Evolutionary conservation across 2,113 vertebrate species (phyloP), one percentile per base, ranked within the genome.

Genomic region (Sorex araneus): DNA sequence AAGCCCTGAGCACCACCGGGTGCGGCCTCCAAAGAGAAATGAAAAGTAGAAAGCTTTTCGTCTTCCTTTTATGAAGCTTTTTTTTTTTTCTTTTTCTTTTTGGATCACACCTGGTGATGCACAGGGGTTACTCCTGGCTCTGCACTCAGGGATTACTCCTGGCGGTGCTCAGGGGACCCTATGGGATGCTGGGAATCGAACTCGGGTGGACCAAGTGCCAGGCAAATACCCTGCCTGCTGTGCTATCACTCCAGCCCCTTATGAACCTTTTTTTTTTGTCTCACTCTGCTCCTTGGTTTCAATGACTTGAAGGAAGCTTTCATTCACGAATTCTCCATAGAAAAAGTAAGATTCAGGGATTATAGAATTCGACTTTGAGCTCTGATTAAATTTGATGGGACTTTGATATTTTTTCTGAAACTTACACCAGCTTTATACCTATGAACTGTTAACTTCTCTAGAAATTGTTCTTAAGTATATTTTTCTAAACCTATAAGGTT

Each of bases 371-470:
- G 81, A 45, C 23, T 66, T 40, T 23, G 2, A 19, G 57, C 94
- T 21, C 32, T 40, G 80, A 47, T 15, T n/a, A 85, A 64, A 75
- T 6, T 19, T n/a, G 71, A 90, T 9, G 78, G 30, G 28, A 6
- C 3, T 3, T 34, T 74, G 32, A 81, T 77, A 81, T 78, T 78
- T 89, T 23, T 16, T 16, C n/a, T 79, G 87, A 95, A 93, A 73
- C 27, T 30, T 77, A 85, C 87, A 80, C 19, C 10, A 67, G 34
- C 6, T 54, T 28, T 27, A 6, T 70, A 54, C 16, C 21, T 40
- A 34, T 77, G 80, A 94, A 83, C 74, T 90, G 66, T 69, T 30
- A 19, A 27, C 9, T 83, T 88, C 2, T 47, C 28, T 45, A 71
- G 70, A 89, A 77, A 71, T 54, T 63, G 32, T 2, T 30, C 47